A percentile compares a stretch with the other conserved stretches of the same genome.
These are phyloP conservation scores for Enteromius viviparus DNA, from an alignment of 2,797 vertebrate species.

Conservation along the genomic window DNA sequence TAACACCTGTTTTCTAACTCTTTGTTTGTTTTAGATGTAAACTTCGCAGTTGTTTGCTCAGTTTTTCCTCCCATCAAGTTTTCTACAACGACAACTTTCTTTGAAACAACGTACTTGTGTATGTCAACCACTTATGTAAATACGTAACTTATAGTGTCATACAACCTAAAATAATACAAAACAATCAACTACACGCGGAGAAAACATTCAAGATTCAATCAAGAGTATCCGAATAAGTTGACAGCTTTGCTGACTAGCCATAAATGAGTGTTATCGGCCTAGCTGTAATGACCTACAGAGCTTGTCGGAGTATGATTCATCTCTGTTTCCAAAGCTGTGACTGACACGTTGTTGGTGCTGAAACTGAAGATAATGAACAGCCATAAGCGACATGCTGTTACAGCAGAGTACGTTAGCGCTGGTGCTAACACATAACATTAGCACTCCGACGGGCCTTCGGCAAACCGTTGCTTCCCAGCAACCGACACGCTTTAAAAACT, in stretches of 20 bases:
- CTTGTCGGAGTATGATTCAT: constrained; percentile 15
- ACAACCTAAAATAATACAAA: background rate
- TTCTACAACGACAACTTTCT: background rate
- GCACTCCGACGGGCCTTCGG: background rate
- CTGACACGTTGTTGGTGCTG: constrained; percentile 31
- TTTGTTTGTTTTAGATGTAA: too few relatives aligned
- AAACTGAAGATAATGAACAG: constrained; percentile 23
- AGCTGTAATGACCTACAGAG: constrained; percentile 11
- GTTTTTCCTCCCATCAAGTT: background rate
- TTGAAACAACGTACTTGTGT: background rate
- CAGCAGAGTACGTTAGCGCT: background rate
- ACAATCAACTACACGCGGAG: background rate
- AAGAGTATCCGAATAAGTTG: background rate
- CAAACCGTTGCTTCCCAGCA: background rate
- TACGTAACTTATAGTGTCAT: background rate
- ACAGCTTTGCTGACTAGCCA: constrained; percentile 18
- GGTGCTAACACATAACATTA: constrained; percentile 35
- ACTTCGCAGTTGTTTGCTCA: background rate
- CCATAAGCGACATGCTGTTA: constrained; percentile 40
- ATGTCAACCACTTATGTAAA: background rate
- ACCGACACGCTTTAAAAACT: background rate
- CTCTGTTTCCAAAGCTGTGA: constrained; percentile 9
- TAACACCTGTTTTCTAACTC: background rate
- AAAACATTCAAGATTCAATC: background rate
- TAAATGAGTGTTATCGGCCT: constrained; percentile 6